Conservation (phyloP, 2,797 vertebrate species). For the Epinephelus awoara region DNA sequence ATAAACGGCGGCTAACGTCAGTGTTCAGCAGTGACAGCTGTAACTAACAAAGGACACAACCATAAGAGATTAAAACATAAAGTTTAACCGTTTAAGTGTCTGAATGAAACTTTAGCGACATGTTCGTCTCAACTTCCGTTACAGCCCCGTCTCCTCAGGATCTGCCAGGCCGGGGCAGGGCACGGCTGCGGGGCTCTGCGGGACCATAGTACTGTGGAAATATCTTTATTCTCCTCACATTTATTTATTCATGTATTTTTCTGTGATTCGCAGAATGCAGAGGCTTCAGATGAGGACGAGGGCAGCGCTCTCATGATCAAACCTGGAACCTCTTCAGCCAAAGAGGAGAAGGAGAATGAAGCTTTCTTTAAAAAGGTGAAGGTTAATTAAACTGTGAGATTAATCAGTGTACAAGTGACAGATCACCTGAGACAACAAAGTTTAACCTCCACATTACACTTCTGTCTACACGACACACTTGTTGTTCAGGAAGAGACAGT, state of each 20-base stretch:
- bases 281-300: slow-evolving; percentile 84
- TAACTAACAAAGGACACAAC: accelerated
- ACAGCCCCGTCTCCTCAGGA: slow-evolving; percentile 18
- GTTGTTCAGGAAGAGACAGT: no score
- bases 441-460: no score
- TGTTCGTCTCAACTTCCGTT: slow-evolving; percentile 60
- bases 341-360: slow-evolving; percentile 87
- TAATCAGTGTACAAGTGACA: neutral
- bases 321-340: slow-evolving; percentile 74
- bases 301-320: slow-evolving; percentile 76
- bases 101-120: neutral
- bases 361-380: slow-evolving; percentile 86
- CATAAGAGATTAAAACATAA: accelerated
- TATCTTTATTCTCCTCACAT: neutral
- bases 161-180: slow-evolving; percentile 50
- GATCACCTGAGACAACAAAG: neutral
- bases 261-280: slow-evolving; percentile 61
- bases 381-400: neutral
- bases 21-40: accelerated
- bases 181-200: neutral
- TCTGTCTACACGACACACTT: no score
- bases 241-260: neutral
- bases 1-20: neutral
- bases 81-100: neutral
- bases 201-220: neutral